These are phyloP conservation scores for Scaptodrosophila latifasciaeformis DNA, from an alignment of 2,888 invertebrate species.

Conservation along the genomic window DNA sequence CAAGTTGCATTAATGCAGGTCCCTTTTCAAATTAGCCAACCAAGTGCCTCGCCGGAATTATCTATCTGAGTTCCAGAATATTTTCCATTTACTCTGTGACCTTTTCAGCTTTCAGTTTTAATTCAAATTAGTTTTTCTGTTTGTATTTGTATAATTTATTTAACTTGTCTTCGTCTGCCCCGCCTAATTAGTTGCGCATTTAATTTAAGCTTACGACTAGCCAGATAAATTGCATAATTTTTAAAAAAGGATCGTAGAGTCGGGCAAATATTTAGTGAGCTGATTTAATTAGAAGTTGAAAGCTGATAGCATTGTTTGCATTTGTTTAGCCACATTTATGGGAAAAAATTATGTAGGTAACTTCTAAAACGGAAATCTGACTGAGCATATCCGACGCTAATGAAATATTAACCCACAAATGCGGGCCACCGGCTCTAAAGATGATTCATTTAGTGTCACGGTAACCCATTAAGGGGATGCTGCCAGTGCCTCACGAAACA, in stretches of 20 bases:
- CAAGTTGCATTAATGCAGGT: neutral
- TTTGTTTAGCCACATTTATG: too few relatives aligned
- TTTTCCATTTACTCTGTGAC: too few relatives aligned
- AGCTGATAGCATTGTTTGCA: conserved; percentile 44
- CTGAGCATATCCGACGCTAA: conserved; percentile 37
- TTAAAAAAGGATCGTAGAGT: too few relatives aligned
- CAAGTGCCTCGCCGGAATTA: neutral
- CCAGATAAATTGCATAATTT: too few relatives aligned
- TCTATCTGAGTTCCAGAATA: neutral
- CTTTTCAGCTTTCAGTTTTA: conserved; percentile 17
- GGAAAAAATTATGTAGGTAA: conserved; percentile 24
- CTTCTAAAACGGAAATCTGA: conserved; percentile 27
- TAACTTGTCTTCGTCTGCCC: conserved; percentile 31
- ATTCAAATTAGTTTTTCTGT: too few relatives aligned
- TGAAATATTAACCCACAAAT: conserved; percentile 65
- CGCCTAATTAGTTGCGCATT: conserved; percentile 55
- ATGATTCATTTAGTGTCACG: conserved; percentile 67
- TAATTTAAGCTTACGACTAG: too few relatives aligned
- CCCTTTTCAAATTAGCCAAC: conserved; percentile 1
- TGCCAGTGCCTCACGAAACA: conserved; percentile 25
- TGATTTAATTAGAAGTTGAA: conserved; percentile 53
- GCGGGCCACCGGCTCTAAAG: conserved; percentile 25
- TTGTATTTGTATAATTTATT: conserved; percentile 57
- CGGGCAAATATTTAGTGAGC: too few relatives aligned
- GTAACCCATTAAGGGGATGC: conserved; percentile 65